Conservation (phyloP, 2,113 vertebrate genomes). For the Rhipidura dahli region DNA sequence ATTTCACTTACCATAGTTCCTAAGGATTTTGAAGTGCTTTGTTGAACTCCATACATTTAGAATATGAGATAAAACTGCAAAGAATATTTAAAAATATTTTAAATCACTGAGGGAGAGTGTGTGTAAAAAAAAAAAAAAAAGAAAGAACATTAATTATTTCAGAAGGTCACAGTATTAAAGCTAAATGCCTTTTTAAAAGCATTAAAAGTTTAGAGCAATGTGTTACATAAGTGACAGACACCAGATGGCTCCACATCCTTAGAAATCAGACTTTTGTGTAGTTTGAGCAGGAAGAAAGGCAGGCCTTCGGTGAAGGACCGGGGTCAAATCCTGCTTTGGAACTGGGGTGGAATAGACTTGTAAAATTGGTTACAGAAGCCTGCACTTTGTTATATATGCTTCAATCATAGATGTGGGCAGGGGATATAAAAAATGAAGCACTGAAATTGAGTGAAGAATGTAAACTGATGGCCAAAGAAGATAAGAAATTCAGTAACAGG, state of each 20-base stretch:
- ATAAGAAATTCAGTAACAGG: neutral
- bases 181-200: neutral
- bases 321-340: neutral
- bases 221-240: conserved; percentile 31
- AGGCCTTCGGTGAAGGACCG: neutral
- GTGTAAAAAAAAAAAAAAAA: neutral
- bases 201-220: neutral
- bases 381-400: neutral
- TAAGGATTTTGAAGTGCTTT: neutral
- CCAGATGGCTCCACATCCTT: conserved; percentile 53
- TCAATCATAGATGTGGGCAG: neutral
- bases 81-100: neutral
- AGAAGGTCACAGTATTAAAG: neutral
- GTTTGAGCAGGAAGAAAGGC: neutral
- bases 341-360: neutral
- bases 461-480: neutral
- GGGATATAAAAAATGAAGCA: neutral
- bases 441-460: neutral
- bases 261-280: neutral
- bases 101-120: rapidly evolving
- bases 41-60: neutral
- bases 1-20: neutral
- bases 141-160: neutral
- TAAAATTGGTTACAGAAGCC: neutral
- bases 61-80: neutral